Percentiles rank a stretch among this genome's conserved stretches.
Evolutionary conservation across 1,140 invertebrate species (phyloP).

Genomic region (Scaptomyza montana): DNA sequence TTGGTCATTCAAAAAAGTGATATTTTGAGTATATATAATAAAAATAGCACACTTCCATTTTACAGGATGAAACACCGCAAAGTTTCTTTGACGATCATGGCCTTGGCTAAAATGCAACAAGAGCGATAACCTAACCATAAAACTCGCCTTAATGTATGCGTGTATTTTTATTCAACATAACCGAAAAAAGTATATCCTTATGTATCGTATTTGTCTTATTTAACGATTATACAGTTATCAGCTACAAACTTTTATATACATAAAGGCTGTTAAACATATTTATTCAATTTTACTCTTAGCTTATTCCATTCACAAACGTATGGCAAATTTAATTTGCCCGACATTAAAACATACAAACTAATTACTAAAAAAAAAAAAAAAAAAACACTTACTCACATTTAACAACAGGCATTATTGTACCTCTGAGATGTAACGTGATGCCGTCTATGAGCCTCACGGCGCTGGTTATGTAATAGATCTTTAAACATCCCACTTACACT

Average conservation of each 20-base stretch:
- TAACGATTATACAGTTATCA: constrained; percentile 42
- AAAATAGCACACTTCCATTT: constrained; percentile 84
- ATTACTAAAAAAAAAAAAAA: neutral
- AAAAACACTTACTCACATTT: constrained; percentile 6
- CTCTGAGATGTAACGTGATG: constrained; percentile 21
- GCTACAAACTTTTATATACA: constrained; percentile 34
- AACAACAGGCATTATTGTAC: constrained; percentile 29
- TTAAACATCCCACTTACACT: neutral
- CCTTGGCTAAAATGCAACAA: constrained; percentile 89
- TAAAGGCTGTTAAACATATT: constrained; percentile 54
- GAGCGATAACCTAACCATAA: constrained; percentile 36
- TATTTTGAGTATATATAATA: constrained; percentile 49
- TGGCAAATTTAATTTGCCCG: constrained; percentile 39
- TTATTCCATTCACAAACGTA: constrained; percentile 4
- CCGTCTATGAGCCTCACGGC: constrained; percentile 27
- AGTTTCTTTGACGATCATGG: constrained; percentile 99
- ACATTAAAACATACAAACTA: neutral
- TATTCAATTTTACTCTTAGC: constrained; percentile 30
- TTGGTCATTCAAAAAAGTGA: constrained; percentile 24
- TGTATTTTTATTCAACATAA: constrained; percentile 67
- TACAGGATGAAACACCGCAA: constrained; percentile 99
- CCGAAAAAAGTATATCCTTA: constrained; percentile 46
- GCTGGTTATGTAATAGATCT: constrained; percentile 23
- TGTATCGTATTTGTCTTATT: constrained; percentile 48
- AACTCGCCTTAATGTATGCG: constrained; percentile 75